phyloP scores from a whole-genome alignment of 2,797 vertebrate genomes.

The Myotis planiceps region DNA sequence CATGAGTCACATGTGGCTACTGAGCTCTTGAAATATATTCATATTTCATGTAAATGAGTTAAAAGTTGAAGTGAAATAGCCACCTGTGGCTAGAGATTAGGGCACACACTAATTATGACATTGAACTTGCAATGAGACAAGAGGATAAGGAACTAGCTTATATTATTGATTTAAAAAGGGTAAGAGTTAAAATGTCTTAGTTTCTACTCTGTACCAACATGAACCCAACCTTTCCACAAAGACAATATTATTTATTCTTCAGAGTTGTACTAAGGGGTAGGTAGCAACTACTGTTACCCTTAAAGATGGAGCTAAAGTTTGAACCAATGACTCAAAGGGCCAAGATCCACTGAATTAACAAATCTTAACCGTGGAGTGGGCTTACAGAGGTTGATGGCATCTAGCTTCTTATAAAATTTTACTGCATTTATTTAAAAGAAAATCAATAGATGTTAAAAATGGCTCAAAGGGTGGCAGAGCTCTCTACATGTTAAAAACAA shows the following conservation, averaged over 20 bases:
- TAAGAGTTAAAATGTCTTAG: neutral
- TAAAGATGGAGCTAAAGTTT: neutral
- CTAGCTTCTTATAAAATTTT: neutral
- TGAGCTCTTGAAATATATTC: neutral
- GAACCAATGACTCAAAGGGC: neutral
- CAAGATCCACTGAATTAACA: neutral
- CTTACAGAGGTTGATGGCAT: neutral
- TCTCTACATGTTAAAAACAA: neutral
- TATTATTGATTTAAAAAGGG: neutral
- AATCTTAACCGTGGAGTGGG: neutral
- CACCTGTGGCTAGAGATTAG: neutral
- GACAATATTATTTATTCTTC: neutral
- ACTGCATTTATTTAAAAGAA: neutral
- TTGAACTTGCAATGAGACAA: neutral
- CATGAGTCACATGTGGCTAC: neutral
- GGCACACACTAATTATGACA: neutral
- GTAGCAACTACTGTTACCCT: neutral
- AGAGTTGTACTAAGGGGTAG: neutral
- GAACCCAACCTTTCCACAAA: neutral
- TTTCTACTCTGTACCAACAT: neutral
- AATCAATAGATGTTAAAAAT: neutral
- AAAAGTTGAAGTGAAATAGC: neutral
- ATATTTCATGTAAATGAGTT: neutral
- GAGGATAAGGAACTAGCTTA: neutral
- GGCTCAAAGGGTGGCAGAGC: neutral